A percentile compares a stretch with the other conserved stretches of the same genome.
phyloP scores from a whole-genome alignment of 2,888 invertebrate genomes.

The Tupiocoris notatus region DNA sequence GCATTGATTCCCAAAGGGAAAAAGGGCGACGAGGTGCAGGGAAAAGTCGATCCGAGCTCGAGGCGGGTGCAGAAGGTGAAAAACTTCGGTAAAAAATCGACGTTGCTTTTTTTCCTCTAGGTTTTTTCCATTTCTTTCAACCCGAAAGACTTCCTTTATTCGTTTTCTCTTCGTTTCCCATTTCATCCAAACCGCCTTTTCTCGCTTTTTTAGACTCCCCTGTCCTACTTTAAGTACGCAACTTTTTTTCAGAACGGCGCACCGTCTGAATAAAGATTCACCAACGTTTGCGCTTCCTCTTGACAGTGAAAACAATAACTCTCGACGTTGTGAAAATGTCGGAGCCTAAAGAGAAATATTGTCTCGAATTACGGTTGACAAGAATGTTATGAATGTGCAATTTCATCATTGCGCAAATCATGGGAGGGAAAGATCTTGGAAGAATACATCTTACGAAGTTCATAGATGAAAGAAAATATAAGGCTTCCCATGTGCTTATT shows the following conservation, averaged over 20 bases:
- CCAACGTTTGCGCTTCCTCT: neutral
- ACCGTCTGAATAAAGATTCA: neutral
- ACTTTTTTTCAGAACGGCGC: neutral
- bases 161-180: neutral
- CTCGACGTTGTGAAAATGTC: neutral
- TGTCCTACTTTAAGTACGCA: neutral
- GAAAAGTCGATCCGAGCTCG: neutral
- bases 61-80: neutral
- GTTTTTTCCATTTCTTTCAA: neutral
- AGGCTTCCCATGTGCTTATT: too few species aligned
- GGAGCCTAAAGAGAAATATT: too few species aligned
- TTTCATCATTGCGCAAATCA: too few species aligned
- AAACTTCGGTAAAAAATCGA: neutral
- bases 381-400: too few species aligned
- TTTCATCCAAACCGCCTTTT: neutral
- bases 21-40: neutral
- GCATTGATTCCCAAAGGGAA: neutral
- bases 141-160: neutral
- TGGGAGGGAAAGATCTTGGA: too few species aligned
- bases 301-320: neutral
- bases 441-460: too few species aligned
- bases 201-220: neutral
- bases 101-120: neutral
- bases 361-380: too few species aligned
- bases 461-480: too few species aligned